Evolutionary conservation across 2,113 vertebrate genomes (phyloP).

Genomic region (Peromyscus leucopus): DNA sequence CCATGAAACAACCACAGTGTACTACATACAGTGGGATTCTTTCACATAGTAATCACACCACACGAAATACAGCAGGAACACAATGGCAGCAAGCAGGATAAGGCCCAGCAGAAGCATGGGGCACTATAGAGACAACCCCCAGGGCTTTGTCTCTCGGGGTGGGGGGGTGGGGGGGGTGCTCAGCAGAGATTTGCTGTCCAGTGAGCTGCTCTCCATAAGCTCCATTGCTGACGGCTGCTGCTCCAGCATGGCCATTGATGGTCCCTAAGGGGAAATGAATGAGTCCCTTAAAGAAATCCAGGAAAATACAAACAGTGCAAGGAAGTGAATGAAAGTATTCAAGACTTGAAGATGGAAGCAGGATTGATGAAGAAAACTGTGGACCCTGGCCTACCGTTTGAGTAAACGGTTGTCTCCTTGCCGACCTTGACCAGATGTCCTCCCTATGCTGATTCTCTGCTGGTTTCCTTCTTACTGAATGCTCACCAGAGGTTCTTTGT

Average conservation of each 20-base stretch:
- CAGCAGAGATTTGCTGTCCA: background rate
- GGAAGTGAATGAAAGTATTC: too few relatives aligned
- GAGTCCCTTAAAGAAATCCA: too few relatives aligned
- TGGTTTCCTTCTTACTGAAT: too few relatives aligned
- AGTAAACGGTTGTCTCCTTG: too few relatives aligned
- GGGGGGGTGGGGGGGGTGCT: background rate
- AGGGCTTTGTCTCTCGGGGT: background rate
- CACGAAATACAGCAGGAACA: background rate
- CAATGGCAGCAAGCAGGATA: background rate
- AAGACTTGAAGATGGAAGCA: too few relatives aligned
- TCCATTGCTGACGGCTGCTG: background rate
- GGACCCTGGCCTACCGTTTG: too few relatives aligned
- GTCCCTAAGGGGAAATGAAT: too few relatives aligned
- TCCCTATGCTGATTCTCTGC: too few relatives aligned
- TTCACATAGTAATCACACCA: background rate
- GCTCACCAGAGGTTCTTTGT: too few relatives aligned
- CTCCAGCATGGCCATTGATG: background rate
- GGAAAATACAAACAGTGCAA: too few relatives aligned
- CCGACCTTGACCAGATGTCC: too few relatives aligned
- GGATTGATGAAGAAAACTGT: too few relatives aligned
- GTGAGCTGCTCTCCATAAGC: background rate
- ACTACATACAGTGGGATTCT: background rate
- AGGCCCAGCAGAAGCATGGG: background rate
- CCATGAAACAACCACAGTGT: background rate
- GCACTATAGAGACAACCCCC: background rate